Conservation (phyloP, 2,797 vertebrate species). For the Sebastes nivosus region DNA sequence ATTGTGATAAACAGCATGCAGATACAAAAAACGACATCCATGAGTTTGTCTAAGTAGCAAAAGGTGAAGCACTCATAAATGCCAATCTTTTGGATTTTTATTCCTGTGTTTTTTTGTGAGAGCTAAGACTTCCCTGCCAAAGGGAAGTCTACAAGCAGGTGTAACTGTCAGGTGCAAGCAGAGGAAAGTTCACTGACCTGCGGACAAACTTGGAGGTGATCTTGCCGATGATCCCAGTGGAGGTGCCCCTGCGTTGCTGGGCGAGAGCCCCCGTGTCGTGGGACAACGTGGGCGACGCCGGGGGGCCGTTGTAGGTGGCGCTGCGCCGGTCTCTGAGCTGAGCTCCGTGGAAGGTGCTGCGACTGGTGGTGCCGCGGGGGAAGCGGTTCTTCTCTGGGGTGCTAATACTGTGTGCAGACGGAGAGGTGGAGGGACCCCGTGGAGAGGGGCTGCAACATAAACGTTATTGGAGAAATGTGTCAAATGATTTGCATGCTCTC, state of each 20-base stretch:
- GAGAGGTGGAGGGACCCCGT: conserved; percentile 91
- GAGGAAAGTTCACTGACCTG: conserved; percentile 85
- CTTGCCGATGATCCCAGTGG: conserved; percentile 97
- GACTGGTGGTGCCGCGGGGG: conserved; percentile 95
- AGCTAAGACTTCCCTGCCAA: not conserved
- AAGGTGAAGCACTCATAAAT: not conserved
- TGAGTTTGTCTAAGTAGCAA: not conserved
- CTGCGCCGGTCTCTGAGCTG: conserved; percentile 96
- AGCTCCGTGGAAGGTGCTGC: conserved; percentile 97
- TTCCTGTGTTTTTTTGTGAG: not conserved
- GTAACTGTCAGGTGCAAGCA: not conserved
- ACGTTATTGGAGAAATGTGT: not conserved
- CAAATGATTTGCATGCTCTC: not conserved
- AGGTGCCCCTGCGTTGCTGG: conserved; percentile 92
- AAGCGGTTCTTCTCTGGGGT: conserved; percentile 97
- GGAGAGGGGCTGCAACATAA: conserved; percentile 79
- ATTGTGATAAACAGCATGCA: not conserved
- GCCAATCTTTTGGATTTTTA: not conserved
- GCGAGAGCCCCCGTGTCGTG: conserved; percentile 93
- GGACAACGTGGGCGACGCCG: conserved; percentile 91
- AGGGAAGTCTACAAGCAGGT: not conserved
- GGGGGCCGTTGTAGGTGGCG: conserved; percentile 95
- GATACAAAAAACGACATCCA: not conserved
- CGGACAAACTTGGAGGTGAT: conserved; percentile 98
- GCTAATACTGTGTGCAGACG: conserved; percentile 97